A percentile compares a stretch with the other conserved stretches of the same genome.
Evolutionary conservation across 2,797 vertebrate genomes (phyloP).

Genomic region (Anas acuta): DNA sequence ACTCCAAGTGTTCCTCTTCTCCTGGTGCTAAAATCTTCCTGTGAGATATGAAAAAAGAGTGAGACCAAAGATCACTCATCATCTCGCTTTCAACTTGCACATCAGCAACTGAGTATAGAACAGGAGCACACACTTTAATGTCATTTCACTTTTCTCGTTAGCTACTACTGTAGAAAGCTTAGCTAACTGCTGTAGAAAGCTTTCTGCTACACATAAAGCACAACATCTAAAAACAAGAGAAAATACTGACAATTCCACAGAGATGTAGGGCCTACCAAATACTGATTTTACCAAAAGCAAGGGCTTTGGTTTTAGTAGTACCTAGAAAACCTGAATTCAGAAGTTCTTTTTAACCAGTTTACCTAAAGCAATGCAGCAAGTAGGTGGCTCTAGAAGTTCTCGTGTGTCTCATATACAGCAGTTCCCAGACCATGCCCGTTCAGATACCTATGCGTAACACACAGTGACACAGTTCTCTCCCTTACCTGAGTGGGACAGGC

Average conservation of each 20-base stretch:
- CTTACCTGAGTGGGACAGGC: conserved; percentile 94
- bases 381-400: neutral
- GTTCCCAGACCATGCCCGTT: neutral
- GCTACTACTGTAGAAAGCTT: neutral
- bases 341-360: neutral
- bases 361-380: neutral
- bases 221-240: neutral
- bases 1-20: conserved; percentile 96
- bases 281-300: neutral
- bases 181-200: neutral
- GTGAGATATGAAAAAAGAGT: neutral
- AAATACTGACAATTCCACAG: neutral
- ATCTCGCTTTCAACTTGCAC: neutral
- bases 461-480: neutral
- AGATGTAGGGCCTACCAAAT: neutral
- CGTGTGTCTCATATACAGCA: neutral
- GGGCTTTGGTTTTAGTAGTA: neutral
- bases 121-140: neutral
- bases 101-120: neutral
- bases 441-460: neutral
- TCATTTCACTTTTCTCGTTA: neutral
- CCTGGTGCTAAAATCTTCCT: conserved; percentile 98
- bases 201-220: neutral
- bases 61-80: neutral
- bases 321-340: neutral